Percentiles rank a stretch among this genome's conserved stretches.
Conservation (phyloP, 2,113 vertebrate species). For the Helogale parvula region DNA sequence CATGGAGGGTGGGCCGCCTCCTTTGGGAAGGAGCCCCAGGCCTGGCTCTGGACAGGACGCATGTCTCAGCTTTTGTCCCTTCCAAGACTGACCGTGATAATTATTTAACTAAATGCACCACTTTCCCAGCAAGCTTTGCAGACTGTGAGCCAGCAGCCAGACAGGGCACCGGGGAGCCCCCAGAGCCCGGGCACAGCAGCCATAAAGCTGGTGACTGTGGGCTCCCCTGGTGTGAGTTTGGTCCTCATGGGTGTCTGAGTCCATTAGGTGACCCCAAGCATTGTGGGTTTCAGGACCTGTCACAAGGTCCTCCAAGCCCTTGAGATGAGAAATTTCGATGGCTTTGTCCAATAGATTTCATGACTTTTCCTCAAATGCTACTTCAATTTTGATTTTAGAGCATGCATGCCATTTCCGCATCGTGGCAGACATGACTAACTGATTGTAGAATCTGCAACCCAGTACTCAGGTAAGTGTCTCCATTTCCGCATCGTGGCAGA, state of each 20-base stretch:
- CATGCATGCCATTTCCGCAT: accelerated
- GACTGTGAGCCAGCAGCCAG: neutral
- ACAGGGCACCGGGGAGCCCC: neutral
- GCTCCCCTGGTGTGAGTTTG: too few relatives aligned
- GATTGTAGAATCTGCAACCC: neutral
- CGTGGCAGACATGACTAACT: neutral
- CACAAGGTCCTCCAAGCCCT: neutral
- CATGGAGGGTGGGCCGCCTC: accelerated
- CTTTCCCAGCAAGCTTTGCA: neutral
- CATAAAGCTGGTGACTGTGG: neutral
- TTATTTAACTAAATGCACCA: neutral
- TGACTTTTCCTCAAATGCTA: neutral
- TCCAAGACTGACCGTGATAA: neutral
- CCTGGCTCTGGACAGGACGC: neutral
- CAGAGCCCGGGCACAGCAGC: neutral
- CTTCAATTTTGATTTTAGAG: neutral
- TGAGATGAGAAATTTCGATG: neutral
- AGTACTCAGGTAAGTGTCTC: neutral
- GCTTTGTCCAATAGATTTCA: neutral
- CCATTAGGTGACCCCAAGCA: neutral
- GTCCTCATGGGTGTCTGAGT: neutral
- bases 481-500: neutral
- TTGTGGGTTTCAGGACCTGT: neutral
- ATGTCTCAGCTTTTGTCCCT: neutral
- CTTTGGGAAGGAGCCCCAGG: neutral